These are phyloP conservation scores for Cryptotis parvus DNA, from an alignment of 2,113 vertebrate species.

Conservation along the genomic window DNA sequence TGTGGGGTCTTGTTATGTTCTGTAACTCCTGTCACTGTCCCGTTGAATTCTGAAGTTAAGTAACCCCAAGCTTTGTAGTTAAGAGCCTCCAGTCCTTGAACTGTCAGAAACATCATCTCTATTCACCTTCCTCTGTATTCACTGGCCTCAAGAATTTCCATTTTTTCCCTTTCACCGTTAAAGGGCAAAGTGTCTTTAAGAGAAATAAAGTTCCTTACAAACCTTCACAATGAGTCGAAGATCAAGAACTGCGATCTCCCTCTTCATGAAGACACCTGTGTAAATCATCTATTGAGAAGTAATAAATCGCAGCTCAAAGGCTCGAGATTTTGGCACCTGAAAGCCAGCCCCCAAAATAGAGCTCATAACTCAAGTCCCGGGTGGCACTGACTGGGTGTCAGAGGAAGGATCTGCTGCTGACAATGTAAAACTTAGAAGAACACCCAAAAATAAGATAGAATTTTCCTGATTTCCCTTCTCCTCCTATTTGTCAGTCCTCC, in stretches of 20 bases:
- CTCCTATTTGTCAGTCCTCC: neutral
- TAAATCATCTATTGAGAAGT: neutral
- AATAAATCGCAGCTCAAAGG: neutral
- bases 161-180: neutral
- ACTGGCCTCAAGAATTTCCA: neutral
- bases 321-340: neutral
- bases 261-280: neutral
- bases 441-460: neutral
- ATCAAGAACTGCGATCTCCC: neutral
- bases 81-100: neutral
- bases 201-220: neutral
- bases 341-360: neutral
- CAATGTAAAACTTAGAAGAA: neutral
- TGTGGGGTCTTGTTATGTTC: neutral
- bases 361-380: neutral
- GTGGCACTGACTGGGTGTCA: neutral
- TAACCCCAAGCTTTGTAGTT: neutral
- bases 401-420: neutral
- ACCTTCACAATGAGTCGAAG: neutral
- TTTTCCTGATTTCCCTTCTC: neutral
- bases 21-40: neutral
- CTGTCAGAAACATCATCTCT: neutral
- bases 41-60: neutral
- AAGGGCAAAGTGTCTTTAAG: neutral
- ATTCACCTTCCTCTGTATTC: neutral